Percentiles rank a stretch among this genome's conserved stretches.
phyloP scores from a whole-genome alignment of 1,140 invertebrate genomes.

The Penaeus chinensis region DNA sequence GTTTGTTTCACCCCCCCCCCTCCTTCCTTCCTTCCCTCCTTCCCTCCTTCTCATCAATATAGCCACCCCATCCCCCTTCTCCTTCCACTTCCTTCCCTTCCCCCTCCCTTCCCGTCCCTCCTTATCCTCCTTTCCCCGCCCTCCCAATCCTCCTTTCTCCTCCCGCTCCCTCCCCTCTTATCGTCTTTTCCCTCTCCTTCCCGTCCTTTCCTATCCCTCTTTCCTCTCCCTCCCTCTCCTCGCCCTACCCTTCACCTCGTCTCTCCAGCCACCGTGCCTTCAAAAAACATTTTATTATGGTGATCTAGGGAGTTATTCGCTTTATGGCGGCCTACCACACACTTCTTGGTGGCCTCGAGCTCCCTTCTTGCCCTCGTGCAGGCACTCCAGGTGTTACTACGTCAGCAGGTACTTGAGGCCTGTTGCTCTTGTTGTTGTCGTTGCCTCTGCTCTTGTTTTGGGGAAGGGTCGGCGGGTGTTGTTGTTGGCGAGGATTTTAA shows the following conservation, averaged over 20 bases:
- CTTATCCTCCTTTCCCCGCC: neutral
- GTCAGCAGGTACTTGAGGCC: neutral
- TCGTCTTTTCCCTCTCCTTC: neutral
- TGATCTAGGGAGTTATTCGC: slow-evolving; percentile 26
- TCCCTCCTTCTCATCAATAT: neutral
- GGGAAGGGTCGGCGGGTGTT: neutral
- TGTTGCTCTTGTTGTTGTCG: neutral
- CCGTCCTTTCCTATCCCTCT: too few relatives aligned
- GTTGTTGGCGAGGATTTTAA: neutral
- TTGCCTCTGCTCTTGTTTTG: too few relatives aligned
- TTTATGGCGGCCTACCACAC: slow-evolving; percentile 13
- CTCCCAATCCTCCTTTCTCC: too few relatives aligned
- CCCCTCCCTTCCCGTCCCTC: neutral
- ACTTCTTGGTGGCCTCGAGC: too few relatives aligned
- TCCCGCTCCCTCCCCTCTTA: neutral
- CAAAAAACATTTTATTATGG: slow-evolving; percentile 36
- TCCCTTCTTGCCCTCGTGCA: neutral
- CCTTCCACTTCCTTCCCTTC: neutral
- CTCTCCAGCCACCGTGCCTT: slow-evolving; percentile 10
- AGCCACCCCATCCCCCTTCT: too few relatives aligned
- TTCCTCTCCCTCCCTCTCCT: too few relatives aligned
- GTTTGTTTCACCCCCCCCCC: neutral
- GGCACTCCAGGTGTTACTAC: neutral
- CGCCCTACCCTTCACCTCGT: neutral
- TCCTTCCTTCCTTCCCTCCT: neutral